phyloP scores from a whole-genome alignment of 2,888 invertebrate genomes.

The Orthonychiurus folsomi region DNA sequence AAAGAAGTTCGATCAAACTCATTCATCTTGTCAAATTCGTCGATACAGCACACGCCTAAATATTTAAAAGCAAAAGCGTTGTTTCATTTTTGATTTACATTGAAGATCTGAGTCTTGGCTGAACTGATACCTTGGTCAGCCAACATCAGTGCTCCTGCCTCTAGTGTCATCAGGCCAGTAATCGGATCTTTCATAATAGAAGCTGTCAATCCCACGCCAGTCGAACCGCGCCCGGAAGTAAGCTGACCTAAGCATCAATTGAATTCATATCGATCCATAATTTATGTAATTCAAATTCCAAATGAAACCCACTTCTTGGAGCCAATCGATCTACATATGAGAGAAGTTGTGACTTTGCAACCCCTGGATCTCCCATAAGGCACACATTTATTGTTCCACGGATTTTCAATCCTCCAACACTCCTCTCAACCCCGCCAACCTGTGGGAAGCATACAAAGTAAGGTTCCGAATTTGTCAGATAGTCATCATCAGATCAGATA shows the following conservation, averaged over 20 bases:
- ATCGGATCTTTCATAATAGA: slow-evolving; percentile 95
- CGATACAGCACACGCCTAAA: slow-evolving; percentile 80
- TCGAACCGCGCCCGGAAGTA: slow-evolving; percentile 91
- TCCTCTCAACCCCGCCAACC: slow-evolving; percentile 71
- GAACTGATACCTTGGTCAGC: slow-evolving; percentile 73
- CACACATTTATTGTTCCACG: slow-evolving; percentile 94
- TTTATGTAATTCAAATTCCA: background rate
- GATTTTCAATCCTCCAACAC: slow-evolving; percentile 94
- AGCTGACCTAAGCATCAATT: slow-evolving; percentile 60
- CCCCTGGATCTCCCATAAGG: slow-evolving; percentile 99
- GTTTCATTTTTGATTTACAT: slow-evolving; percentile 33
- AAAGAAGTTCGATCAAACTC: slow-evolving; percentile 90
- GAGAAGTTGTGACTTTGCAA: slow-evolving; percentile 95
- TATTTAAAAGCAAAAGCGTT: background rate
- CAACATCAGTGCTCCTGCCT: slow-evolving; percentile 91
- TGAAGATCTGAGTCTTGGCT: slow-evolving; percentile 7
- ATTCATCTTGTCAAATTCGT: slow-evolving; percentile 99
- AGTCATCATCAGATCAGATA: no score
- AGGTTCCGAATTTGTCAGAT: no score
- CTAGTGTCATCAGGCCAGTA: slow-evolving; percentile 94
- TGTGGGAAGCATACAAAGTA: slow-evolving; percentile 11
- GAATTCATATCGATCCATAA: background rate
- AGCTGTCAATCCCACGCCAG: slow-evolving; percentile 97
- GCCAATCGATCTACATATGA: slow-evolving; percentile 90
- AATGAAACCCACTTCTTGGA: slow-evolving; percentile 58